A percentile compares a stretch with the other conserved stretches of the same genome.
These are phyloP conservation scores for Allolobophora icterica DNA, from an alignment of 2,888 invertebrate genomes.

Conservation along the genomic window DNA sequence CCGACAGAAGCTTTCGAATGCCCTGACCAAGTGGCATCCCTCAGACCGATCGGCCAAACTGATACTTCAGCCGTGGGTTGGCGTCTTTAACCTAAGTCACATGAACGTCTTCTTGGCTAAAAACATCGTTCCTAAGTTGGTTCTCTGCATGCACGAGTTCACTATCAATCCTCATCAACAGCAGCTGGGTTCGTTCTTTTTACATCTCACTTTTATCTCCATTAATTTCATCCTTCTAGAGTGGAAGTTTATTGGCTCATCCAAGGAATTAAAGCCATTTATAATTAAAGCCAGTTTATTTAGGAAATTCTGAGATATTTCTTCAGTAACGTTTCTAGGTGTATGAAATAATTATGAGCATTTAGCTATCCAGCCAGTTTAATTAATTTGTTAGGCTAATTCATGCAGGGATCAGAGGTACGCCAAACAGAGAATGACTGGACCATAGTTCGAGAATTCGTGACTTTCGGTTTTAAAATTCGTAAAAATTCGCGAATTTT, in stretches of 20 bases:
- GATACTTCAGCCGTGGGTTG: constrained; percentile 88
- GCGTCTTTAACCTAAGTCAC: constrained; percentile 74
- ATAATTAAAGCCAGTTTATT: no score
- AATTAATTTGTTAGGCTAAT: no score
- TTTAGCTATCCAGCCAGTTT: no score
- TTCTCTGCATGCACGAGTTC: constrained; percentile 60
- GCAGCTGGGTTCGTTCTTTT: constrained; percentile 54
- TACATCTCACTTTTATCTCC: background rate
- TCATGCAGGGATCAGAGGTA: no score
- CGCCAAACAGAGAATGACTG: no score
- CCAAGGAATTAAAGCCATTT: background rate
- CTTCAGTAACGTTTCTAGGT: background rate
- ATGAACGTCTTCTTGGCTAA: constrained; percentile 83
- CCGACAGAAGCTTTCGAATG: constrained; percentile 85
- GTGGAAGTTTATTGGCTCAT: background rate
- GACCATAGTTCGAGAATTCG: no score
- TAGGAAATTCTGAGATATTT: background rate
- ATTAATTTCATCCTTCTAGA: background rate
- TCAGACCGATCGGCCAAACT: constrained; percentile 89
- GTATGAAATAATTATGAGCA: background rate
- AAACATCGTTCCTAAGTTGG: constrained; percentile 70
- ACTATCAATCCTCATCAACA: constrained; percentile 64
- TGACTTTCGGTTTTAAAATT: no score
- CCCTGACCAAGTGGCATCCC: constrained; percentile 92
- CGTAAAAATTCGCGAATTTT: no score